Base-by-base conservation (phyloP, 2,113 vertebrate genomes). In the Mastomys coucha region DNA sequence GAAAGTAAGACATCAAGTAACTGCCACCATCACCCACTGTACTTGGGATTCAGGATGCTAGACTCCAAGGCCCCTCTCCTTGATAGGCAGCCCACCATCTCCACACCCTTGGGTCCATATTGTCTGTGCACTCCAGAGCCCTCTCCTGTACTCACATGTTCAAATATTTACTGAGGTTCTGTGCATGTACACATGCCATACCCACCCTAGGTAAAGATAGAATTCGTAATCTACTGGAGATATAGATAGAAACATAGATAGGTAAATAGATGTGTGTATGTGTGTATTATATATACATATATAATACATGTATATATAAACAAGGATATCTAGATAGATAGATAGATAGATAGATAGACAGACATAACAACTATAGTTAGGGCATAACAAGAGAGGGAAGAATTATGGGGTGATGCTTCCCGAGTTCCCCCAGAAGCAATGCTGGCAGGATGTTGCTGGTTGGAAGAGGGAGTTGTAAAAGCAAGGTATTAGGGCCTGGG, bases 161-260 rank as follows among this genome's bases (percentile, higher is more conserved):
- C 76, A 95, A 85, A 72, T 80, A 94, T 20, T 87, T 72, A 82
- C 53, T 45, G 65, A 70, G 45, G 53, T 86, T 22, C 24, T 58
- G 26, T 20, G 67, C 31, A 10, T 19, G 22, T 24, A 24, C 2
- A 31, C n/a, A 58, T 36, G 26, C 39, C 45, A 20, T 65, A 2
- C 5, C 12, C 65, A 28, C 33, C 67, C 70, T 22, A 33, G 65
- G 19, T 67, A 22, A 73, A 53, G 20, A 69, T 20, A 11, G 77
- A 33, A 16, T 72, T 88, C 67, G n/a, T 51, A 49, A n/a, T 73
- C 36, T 11, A 63, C 33, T 14, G 16, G 45, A 93, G 12, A 91
- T 13, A 26, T 67, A 49, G 4, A 65, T 53, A 17, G 11, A 65
- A n/a, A n/a, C n/a, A n/a, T n/a, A n/a, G n/a, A n/a, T n/a, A n/a